These are phyloP conservation scores for Chrysomela aeneicollis DNA, from an alignment of 2,888 invertebrate genomes.

Conservation along the genomic window DNA sequence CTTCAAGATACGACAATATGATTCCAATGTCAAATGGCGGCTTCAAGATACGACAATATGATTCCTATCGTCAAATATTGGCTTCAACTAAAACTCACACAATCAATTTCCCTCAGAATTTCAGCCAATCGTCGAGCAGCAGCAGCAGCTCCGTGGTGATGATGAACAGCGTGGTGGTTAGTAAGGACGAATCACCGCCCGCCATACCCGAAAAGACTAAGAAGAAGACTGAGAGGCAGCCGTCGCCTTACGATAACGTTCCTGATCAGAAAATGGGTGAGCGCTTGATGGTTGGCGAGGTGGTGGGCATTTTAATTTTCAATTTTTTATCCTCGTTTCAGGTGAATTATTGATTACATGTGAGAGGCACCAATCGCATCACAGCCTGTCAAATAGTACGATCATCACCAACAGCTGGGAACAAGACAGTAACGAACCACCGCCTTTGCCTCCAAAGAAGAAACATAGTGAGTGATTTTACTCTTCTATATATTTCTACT, in stretches of 20 bases:
- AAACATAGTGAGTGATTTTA: slow-evolving; percentile 85
- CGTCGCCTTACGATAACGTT: slow-evolving; percentile 78
- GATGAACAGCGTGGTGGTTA: slow-evolving; percentile 43
- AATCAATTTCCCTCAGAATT: no score
- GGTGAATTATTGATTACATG: slow-evolving; percentile 58
- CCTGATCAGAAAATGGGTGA: slow-evolving; percentile 55
- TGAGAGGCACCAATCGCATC: slow-evolving; percentile 60
- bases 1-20: no score
- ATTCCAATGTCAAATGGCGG: no score
- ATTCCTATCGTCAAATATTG: no score
- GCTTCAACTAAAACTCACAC: no score
- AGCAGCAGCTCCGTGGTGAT: slow-evolving; percentile 48
- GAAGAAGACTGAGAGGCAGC: slow-evolving; percentile 66
- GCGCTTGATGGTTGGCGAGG: no score
- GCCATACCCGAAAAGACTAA: slow-evolving; percentile 72
- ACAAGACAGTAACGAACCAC: slow-evolving; percentile 76
- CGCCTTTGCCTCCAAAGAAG: slow-evolving; percentile 92
- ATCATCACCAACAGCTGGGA: slow-evolving; percentile 49
- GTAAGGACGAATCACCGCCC: slow-evolving; percentile 60
- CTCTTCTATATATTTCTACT: slow-evolving; percentile 17
- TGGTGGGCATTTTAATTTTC: slow-evolving; percentile 22
- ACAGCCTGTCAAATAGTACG: slow-evolving; percentile 49
- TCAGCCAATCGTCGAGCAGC: slow-evolving; percentile 39
- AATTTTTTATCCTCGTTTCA: no score
- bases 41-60: no score